These are phyloP conservation scores for Syritta pipiens DNA, from an alignment of 2,888 invertebrate species.

Conservation along the genomic window DNA sequence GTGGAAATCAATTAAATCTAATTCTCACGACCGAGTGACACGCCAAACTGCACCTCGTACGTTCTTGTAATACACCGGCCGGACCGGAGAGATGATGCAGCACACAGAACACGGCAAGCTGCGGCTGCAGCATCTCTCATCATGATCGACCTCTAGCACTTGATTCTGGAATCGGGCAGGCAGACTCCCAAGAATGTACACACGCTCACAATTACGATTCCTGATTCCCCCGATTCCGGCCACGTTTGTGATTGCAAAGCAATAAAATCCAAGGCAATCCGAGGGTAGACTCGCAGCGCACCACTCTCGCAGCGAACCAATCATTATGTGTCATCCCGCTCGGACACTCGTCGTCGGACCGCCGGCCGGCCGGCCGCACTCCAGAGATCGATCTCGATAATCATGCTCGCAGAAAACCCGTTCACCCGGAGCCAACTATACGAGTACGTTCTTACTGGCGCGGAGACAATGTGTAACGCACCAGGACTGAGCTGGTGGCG, in stretches of 20 bases:
- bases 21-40: constrained; percentile 77
- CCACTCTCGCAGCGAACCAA: constrained; percentile 65
- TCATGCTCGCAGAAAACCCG: constrained; percentile 64
- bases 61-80: constrained; percentile 32
- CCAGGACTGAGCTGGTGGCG: constrained; percentile 18
- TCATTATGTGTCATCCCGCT: constrained; percentile 66
- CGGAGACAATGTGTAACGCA: constrained; percentile 67
- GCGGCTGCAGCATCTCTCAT: constrained; percentile 39
- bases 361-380: too few relatives aligned
- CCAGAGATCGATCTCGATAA: constrained; percentile 63
- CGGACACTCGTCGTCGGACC: constrained; percentile 45
- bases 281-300: constrained; percentile 6
- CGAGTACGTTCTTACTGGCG: constrained; percentile 55
- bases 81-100: constrained; percentile 7
- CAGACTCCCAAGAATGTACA: constrained; percentile 31
- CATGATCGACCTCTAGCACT: constrained; percentile 68
- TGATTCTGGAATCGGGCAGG: constrained; percentile 51
- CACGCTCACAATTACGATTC: neutral
- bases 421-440: constrained; percentile 60
- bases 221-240: constrained; percentile 1
- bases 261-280: constrained; percentile 55
- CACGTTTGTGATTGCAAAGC: constrained; percentile 58
- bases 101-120: too few relatives aligned
- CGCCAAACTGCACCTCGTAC: constrained; percentile 69
- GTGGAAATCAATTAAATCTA: constrained; percentile 79